Percentiles rank a stretch among this genome's conserved stretches.
Evolutionary conservation across 2,888 invertebrate genomes (phyloP).

Genomic region (Tetheella fluctuosa): DNA sequence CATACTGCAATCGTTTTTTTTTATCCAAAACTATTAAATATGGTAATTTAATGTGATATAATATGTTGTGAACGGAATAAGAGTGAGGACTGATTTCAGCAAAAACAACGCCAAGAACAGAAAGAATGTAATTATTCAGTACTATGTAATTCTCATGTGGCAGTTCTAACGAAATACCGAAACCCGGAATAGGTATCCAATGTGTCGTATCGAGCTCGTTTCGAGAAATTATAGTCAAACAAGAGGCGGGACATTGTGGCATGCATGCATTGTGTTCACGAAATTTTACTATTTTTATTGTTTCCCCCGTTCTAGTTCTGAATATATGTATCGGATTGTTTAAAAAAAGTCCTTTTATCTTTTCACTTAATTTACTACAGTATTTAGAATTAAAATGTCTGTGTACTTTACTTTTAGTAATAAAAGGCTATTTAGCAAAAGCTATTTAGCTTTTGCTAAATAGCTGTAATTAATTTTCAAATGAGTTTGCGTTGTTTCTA

Average conservation of each 20-base stretch:
- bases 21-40: no score
- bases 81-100: not conserved
- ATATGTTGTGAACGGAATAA: no score
- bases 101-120: not conserved
- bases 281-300: conserved; percentile 52
- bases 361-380: conserved; percentile 41
- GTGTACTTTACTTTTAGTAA: conserved; percentile 18
- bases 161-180: conserved; percentile 12
- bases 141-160: conserved; percentile 16
- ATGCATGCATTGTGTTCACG: conserved; percentile 46
- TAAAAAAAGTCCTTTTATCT: conserved; percentile 38
- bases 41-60: no score
- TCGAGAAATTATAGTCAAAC: conserved; percentile 55
- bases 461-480: conserved; percentile 22
- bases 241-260: conserved; percentile 37
- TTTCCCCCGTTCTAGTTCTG: conserved; percentile 30
- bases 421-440: no score
- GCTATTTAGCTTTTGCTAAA: conserved; percentile 24
- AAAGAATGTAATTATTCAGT: not conserved
- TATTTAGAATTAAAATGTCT: conserved; percentile 29
- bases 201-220: conserved; percentile 42
- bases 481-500: conserved; percentile 7
- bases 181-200: conserved; percentile 40
- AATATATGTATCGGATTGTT: conserved; percentile 47
- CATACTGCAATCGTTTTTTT: no score